phyloP scores from a whole-genome alignment of 2,797 vertebrate species.

The Numenius phaeopus region DNA sequence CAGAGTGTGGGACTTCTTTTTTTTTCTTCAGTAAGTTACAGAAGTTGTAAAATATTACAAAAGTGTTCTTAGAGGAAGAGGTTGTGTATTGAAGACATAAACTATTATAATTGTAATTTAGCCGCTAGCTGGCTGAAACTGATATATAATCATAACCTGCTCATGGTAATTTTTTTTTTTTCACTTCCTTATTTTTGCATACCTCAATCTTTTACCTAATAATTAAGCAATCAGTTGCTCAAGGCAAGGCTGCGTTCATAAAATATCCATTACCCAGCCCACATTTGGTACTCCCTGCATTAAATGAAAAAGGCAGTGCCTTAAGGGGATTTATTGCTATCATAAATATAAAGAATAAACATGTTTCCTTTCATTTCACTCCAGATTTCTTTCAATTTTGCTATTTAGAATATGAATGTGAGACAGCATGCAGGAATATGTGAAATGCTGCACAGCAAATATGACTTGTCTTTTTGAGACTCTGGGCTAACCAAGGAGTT shows the following conservation, averaged over 20 bases:
- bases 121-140: background rate
- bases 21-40: background rate
- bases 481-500: background rate
- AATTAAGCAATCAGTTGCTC: constrained; percentile 13
- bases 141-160: background rate
- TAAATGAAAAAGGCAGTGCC: background rate
- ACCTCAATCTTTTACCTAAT: constrained; percentile 2
- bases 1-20: background rate
- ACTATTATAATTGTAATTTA: background rate
- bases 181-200: background rate
- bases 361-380: constrained; percentile 17
- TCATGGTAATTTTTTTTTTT: background rate
- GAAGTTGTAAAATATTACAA: background rate
- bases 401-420: background rate
- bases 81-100: background rate
- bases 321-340: constrained; percentile 4
- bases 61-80: background rate
- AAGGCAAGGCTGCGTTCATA: constrained; percentile 14
- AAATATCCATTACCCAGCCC: constrained; percentile 19
- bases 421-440: background rate
- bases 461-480: background rate
- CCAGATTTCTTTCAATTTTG: background rate
- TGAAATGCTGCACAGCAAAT: background rate
- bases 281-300: background rate
- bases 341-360: constrained; percentile 25